A percentile compares a stretch with the other conserved stretches of the same genome.
Conservation (phyloP, 2,888 invertebrate species). For the Fabriciana adippe region DNA sequence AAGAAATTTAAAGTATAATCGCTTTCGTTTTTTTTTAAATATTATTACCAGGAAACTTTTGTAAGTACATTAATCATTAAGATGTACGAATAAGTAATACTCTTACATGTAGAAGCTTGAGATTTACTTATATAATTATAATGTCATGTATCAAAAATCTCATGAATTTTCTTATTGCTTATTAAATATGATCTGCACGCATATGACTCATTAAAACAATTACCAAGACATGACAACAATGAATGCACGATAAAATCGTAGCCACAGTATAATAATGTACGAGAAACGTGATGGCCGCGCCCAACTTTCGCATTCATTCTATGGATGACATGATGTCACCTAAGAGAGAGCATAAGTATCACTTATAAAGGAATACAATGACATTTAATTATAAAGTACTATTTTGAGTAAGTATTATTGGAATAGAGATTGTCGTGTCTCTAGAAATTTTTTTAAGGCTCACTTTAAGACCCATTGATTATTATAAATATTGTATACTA, state of each 20-base stretch:
- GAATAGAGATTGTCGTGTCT: not conserved
- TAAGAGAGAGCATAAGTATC: slow-evolving; percentile 13
- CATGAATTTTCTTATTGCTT: slow-evolving; percentile 13
- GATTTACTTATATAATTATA: too few relatives aligned
- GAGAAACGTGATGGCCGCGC: slow-evolving; percentile 60
- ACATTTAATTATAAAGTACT: not conserved
- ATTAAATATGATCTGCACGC: slow-evolving; percentile 36
- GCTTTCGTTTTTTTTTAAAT: too few relatives aligned
- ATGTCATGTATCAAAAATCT: slow-evolving; percentile 7
- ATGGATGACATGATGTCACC: slow-evolving; percentile 36
- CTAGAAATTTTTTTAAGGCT: not conserved
- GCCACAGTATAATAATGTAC: slow-evolving; percentile 40
- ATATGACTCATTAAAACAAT: slow-evolving; percentile 45
- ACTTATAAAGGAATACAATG: slow-evolving; percentile 9
- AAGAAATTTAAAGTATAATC: too few relatives aligned
- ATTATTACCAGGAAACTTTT: too few relatives aligned
- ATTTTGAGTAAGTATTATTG: not conserved
- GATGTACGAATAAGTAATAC: too few relatives aligned
- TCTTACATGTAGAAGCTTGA: too few relatives aligned
- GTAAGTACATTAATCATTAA: too few relatives aligned
- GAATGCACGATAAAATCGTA: slow-evolving; percentile 45
- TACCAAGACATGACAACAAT: slow-evolving; percentile 44
- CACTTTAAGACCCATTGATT: too few relatives aligned
- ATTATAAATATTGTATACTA: too few relatives aligned
- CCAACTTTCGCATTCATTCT: slow-evolving; percentile 60